These are phyloP conservation scores for Ivindomyrus marchei DNA, from an alignment of 2,113 vertebrate genomes.

Conservation along the genomic window DNA sequence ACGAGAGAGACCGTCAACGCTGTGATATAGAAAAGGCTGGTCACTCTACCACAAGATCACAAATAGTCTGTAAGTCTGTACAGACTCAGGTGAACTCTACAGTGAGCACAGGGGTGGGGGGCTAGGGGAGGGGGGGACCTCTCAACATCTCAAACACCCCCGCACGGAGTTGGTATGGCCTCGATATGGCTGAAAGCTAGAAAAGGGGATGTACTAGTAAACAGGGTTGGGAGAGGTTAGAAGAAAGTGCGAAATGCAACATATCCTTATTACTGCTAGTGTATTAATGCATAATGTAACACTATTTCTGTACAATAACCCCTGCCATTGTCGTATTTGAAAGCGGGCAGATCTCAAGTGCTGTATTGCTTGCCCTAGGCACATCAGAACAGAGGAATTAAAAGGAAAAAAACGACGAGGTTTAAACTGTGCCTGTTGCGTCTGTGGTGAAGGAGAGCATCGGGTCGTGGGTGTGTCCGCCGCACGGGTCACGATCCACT, in stretches of 20 bases:
- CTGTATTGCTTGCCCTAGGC: slow-evolving; percentile 25
- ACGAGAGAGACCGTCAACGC: background rate
- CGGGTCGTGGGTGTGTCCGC: background rate
- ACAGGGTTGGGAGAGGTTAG: background rate
- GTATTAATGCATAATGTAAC: slow-evolving; percentile 7
- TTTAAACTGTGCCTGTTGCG: background rate
- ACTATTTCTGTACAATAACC: slow-evolving; percentile 5
- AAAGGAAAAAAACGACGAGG: background rate
- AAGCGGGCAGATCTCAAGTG: slow-evolving; percentile 1
- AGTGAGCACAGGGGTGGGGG: background rate
- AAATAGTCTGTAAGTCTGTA: background rate
- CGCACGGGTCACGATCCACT: background rate
- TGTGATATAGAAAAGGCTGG: slow-evolving; percentile 1
- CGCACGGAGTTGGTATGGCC: background rate
- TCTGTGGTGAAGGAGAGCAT: background rate
- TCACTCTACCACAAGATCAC: background rate
- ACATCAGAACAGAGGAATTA: slow-evolving; percentile 9
- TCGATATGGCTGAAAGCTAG: slow-evolving; percentile 5
- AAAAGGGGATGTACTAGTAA: background rate
- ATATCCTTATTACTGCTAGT: slow-evolving; percentile 9
- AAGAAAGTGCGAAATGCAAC: slow-evolving; percentile 12
- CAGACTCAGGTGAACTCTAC: background rate
- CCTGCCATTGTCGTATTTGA: background rate
- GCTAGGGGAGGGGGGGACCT: background rate
- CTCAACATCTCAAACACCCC: background rate